These are phyloP conservation scores for Colaptes auratus DNA, from an alignment of 2,113 vertebrate genomes.

Conservation along the genomic window DNA sequence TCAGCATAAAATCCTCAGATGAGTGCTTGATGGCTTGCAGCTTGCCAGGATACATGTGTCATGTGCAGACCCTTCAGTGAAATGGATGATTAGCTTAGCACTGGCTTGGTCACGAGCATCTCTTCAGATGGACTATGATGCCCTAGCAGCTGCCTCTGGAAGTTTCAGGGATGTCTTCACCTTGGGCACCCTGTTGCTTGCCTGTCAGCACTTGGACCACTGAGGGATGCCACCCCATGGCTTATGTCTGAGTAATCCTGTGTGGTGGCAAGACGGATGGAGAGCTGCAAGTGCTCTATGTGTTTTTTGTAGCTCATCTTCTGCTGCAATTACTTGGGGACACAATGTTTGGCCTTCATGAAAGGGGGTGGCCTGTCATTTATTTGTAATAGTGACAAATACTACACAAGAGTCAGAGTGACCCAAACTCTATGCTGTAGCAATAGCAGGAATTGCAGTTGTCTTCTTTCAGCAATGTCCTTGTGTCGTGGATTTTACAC, in stretches of 20 bases:
- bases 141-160: neutral
- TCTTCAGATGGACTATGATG: neutral
- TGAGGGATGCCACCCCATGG: neutral
- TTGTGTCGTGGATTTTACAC: neutral
- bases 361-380: neutral
- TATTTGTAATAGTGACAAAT: neutral
- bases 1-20: conserved; percentile 10
- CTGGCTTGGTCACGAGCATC: neutral
- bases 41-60: neutral
- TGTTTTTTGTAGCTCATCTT: neutral
- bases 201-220: neutral
- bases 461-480: neutral
- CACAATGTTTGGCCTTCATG: neutral
- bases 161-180: neutral
- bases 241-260: neutral
- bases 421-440: neutral
- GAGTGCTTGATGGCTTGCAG: neutral
- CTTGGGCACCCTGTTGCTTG: neutral
- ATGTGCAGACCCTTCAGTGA: neutral
- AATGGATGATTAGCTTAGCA: neutral
- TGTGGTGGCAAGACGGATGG: neutral
- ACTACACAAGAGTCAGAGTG: neutral
- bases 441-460: neutral
- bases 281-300: neutral
- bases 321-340: neutral